These are phyloP conservation scores for Aporrectodea caliginosa DNA, from an alignment of 1,140 invertebrate species.

Conservation along the genomic window DNA sequence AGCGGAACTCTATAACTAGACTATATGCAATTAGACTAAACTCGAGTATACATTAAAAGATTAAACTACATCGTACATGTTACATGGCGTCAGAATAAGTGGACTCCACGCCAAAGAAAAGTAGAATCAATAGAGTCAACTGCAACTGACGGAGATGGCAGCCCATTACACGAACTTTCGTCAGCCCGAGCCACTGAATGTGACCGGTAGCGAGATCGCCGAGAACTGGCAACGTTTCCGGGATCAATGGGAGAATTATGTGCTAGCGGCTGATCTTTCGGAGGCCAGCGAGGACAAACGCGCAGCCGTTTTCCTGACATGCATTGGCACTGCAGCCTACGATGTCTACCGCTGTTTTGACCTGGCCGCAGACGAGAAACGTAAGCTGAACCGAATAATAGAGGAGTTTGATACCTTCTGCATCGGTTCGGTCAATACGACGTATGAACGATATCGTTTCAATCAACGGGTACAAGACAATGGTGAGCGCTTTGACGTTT, in stretches of 20 bases:
- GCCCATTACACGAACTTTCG: too few species aligned
- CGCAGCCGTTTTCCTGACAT: not conserved
- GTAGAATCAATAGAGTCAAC: too few species aligned
- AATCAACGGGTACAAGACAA: conserved; percentile 6
- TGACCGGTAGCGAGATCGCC: too few species aligned
- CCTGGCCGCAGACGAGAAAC: not conserved
- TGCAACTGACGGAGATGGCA: too few species aligned
- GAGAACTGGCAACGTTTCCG: too few species aligned
- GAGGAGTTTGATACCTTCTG: not conserved
- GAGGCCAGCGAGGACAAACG: not conserved
- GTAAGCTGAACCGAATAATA: not conserved
- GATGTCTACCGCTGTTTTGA: not conserved
- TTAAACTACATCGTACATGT: too few species aligned
- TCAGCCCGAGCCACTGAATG: too few species aligned
- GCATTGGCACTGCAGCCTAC: not conserved
- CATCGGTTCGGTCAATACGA: conserved; percentile 11
- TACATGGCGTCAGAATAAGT: too few species aligned
- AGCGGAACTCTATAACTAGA: too few species aligned
- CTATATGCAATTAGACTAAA: too few species aligned
- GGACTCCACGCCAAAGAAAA: too few species aligned
- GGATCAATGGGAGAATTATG: not conserved
- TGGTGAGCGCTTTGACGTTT: conserved; percentile 10
- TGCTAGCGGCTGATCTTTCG: not conserved
- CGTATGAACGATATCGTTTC: conserved; percentile 22
- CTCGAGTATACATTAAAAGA: too few species aligned